Evolutionary conservation across 2,888 invertebrate species (phyloP), one percentile per base, ranked within the genome.

Genomic region (Pherbina coryleti): DNA sequence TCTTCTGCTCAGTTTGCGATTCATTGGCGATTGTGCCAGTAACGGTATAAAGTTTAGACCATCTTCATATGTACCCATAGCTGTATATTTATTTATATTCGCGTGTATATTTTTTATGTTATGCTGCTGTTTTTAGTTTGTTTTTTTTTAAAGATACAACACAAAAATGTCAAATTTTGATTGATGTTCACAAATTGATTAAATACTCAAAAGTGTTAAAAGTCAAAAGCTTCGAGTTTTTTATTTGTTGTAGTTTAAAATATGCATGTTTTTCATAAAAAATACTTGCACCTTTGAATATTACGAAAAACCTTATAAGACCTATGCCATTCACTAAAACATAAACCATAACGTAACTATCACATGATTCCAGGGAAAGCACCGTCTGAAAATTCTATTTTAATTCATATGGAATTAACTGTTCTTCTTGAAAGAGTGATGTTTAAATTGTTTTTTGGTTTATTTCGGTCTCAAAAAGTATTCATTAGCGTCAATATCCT

Each of bases 11-110:
- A 51, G 4, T 28, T 5, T 75, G 76, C 9, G 79, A 72, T 31
- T 64, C 49, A 25, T 64, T 72, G 71, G 66, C 34, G 72, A 28
- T 25, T 79, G 74, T 22, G 76, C 37, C 62, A 83, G 44, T 8
- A 78, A 51, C 7, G 83, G 81, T 44, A 82, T 57, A 79, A 66
- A 81, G 70, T 83, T 82, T 66, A 83, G 74, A 8, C 82, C 82
- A 8, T 79, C 77, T 2, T 76, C 49, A 72, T 78, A 78, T 37
- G 62, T 34, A 34, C 73, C 49, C 82, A 82, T 82, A 77, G 22
- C 51, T 77, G 5, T 14, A 55, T 31, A 22, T 53, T 55, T 57
- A 7, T 74, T 60, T 11, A 67, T 73, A 19, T 70, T 49, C 14
- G 22, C 28, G 49, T 25, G 51, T 44, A 49, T 25, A 9, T 25